Conservation (phyloP, 2,113 vertebrate species). For the Columbina picui region DNA sequence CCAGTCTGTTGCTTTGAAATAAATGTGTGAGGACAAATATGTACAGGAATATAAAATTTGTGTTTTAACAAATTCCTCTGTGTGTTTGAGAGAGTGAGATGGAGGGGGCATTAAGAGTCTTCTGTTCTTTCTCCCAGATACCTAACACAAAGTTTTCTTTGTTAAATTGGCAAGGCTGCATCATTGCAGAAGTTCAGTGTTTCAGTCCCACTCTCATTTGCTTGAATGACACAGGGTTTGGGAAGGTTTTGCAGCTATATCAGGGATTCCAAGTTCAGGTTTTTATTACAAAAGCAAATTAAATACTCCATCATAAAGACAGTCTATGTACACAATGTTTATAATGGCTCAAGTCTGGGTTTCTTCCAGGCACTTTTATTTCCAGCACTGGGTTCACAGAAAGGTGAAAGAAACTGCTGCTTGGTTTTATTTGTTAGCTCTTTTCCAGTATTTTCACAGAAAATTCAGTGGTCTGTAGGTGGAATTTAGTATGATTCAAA, state of each 20-base stretch:
- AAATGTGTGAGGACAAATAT: neutral
- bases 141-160: neutral
- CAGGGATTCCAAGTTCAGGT: neutral
- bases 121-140: neutral
- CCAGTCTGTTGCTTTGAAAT: neutral
- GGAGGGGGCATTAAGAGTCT: neutral
- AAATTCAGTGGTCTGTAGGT: neutral
- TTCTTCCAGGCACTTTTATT: slow-evolving; percentile 7
- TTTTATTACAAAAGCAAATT: neutral
- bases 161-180: neutral
- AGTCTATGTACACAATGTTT: neutral
- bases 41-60: neutral
- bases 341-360: neutral
- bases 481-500: neutral
- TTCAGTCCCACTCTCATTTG: neutral
- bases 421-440: neutral
- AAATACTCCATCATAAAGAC: slow-evolving; percentile 3
- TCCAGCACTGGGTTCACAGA: neutral
- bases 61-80: neutral
- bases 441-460: neutral
- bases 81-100: neutral
- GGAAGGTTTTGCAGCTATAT: neutral
- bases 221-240: neutral
- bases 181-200: neutral
- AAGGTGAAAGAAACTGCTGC: neutral